Conservation (phyloP, 2,113 vertebrate species). For the Felis catus region F.catus_Fca126_mat1.0 CM031420.1:145562501-145563000, state of each 20-base stretch:
- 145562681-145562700: neutral
- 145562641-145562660: neutral
- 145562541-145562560: neutral
- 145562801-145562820: neutral
- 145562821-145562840: neutral
- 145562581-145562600: neutral
- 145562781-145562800: neutral
- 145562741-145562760: neutral
- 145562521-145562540: neutral
- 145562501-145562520: neutral
- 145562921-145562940: neutral
- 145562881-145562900: neutral
- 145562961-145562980: neutral
- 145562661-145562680: neutral
- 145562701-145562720: neutral
- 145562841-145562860: neutral
- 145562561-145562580: neutral
- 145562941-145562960: neutral
- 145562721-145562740: neutral
- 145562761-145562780: conserved; percentile 6
- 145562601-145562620: neutral
- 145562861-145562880: neutral
- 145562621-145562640: neutral
- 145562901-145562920: neutral
- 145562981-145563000: neutral